These are phyloP conservation scores for Coenonympha arcania DNA, from an alignment of 2,888 invertebrate species.

Conservation along the genomic window DNA sequence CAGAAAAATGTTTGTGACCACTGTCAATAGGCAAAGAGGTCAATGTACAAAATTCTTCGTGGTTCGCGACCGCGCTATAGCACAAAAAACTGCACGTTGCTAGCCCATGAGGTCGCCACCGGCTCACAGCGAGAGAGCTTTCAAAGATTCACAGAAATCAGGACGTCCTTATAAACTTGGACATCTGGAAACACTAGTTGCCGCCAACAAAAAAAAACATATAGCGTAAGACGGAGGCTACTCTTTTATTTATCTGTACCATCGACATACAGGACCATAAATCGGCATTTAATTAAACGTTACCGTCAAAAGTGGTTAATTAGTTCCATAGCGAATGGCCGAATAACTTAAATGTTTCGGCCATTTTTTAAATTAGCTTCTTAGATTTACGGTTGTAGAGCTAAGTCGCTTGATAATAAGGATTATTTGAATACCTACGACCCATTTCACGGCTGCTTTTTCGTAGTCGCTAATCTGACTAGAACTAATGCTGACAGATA, in stretches of 20 bases:
- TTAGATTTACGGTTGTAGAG: neutral
- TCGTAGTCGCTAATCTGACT: constrained; percentile 18
- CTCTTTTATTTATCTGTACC: constrained; percentile 52
- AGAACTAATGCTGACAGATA: constrained; percentile 23
- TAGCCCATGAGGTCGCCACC: too few species aligned
- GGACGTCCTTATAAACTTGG: constrained; percentile 6
- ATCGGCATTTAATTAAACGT: constrained; percentile 48
- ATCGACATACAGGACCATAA: constrained; percentile 38
- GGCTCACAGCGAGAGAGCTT: neutral
- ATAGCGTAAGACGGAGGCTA: constrained; percentile 65
- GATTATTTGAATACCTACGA: constrained; percentile 13
- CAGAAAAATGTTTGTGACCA: too few species aligned
- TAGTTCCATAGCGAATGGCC: constrained; percentile 20
- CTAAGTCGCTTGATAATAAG: neutral
- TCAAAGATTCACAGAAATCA: neutral
- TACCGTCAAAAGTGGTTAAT: constrained; percentile 24
- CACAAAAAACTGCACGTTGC: too few species aligned
- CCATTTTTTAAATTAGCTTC: constrained; percentile 8
- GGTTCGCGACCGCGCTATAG: too few species aligned
- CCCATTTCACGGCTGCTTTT: constrained; percentile 3
- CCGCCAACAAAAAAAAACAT: constrained; percentile 54
- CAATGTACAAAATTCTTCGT: too few species aligned
- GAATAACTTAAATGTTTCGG: constrained; percentile 14
- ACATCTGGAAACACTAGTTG: constrained; percentile 7
- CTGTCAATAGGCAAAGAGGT: too few species aligned